Percentiles rank a stretch among this genome's conserved stretches.
Conservation (phyloP, 1,140 invertebrate species). For the Eriosoma lanigerum region DNA sequence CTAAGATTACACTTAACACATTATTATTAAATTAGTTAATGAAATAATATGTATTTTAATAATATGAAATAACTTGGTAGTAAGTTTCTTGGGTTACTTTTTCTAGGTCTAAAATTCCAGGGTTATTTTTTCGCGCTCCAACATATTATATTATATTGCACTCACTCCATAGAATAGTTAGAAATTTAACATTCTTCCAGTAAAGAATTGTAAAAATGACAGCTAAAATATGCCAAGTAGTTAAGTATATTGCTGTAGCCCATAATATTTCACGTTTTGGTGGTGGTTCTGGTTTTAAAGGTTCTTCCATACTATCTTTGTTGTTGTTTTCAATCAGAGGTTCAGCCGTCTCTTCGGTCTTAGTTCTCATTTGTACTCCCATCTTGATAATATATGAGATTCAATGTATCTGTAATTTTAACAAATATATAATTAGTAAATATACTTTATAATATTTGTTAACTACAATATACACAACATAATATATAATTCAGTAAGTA, state of each 20-base stretch:
- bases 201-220: conserved; percentile 35
- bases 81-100: no score
- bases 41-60: no score
- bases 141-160: no score
- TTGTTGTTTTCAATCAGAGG: conserved; percentile 30
- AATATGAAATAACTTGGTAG: no score
- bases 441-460: no score
- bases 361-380: conserved; percentile 39
- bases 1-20: no score
- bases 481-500: no score
- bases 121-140: no score
- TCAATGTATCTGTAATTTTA: conserved; percentile 6
- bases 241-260: conserved; percentile 41
- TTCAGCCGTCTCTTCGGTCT: conserved; percentile 30
- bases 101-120: no score
- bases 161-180: conserved; percentile 27
- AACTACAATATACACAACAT: no score
- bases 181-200: conserved; percentile 35
- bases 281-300: neutral
- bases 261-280: conserved; percentile 45
- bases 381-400: conserved; percentile 28
- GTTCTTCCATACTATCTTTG: neutral
- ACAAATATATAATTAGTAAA: neutral
- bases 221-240: conserved; percentile 19
- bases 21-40: no score